phyloP scores from a whole-genome alignment of 2,888 invertebrate genomes.

The Aleiodes alternator region DNA sequence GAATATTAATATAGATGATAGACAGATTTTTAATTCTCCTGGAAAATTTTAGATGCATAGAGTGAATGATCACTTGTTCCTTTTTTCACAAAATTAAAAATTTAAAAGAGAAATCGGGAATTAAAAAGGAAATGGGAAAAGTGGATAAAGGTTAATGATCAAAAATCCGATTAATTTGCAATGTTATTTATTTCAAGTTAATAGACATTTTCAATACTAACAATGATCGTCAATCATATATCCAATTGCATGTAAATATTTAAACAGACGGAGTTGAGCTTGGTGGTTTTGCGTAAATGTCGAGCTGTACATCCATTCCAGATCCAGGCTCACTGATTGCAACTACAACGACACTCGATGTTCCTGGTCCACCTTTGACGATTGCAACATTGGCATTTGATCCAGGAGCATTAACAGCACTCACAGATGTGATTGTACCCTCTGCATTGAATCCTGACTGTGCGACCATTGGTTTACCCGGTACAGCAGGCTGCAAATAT shows the following conservation, averaged over 20 bases:
- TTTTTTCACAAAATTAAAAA: no score
- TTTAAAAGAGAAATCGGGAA: no score
- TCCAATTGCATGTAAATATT: not conserved
- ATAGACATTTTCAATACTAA: not conserved
- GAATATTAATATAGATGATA: no score
- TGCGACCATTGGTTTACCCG: conserved; percentile 46
- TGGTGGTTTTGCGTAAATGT: conserved; percentile 50
- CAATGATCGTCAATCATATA: not conserved
- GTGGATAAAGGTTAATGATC: not conserved
- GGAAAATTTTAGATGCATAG: no score
- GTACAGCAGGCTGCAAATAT: conserved; percentile 55
- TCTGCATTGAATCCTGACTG: conserved; percentile 48
- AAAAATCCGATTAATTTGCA: not conserved
- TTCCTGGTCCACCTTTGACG: conserved; percentile 54
- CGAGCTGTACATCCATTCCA: conserved; percentile 52
- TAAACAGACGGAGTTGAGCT: conserved; percentile 2
- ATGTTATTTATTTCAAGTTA: not conserved
- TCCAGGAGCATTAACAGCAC: conserved; percentile 46
- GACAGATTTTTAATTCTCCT: no score
- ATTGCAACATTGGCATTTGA: conserved; percentile 44
- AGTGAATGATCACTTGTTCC: no score
- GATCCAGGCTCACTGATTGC: conserved; percentile 49
- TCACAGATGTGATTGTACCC: conserved; percentile 56
- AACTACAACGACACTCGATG: conserved; percentile 40
- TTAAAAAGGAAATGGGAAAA: no score